Evolutionary conservation across 2,797 vertebrate genomes (phyloP).

Genomic region (Phalanger gymnotis): DNA sequence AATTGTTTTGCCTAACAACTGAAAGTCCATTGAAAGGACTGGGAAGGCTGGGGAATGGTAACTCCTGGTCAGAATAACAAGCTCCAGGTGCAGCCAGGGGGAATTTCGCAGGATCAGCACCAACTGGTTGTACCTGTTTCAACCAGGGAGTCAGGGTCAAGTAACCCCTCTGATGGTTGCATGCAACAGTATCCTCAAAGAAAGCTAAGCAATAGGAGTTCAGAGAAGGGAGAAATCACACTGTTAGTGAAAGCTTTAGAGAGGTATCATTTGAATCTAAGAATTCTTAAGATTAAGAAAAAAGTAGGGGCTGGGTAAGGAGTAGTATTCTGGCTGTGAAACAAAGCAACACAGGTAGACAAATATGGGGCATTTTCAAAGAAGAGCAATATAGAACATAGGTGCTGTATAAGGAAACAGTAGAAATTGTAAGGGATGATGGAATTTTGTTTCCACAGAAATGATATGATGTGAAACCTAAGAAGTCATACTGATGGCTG

Average conservation of each 20-base stretch:
- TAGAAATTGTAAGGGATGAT: too few relatives aligned
- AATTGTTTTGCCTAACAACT: background rate
- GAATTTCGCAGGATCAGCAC: background rate
- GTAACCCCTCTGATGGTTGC: background rate
- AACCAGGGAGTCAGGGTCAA: background rate
- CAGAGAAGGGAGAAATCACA: background rate
- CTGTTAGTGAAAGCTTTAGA: background rate
- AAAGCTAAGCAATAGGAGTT: background rate
- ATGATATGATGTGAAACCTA: too few relatives aligned
- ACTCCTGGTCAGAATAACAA: background rate
- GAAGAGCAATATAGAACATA: background rate
- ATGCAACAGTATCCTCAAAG: background rate
- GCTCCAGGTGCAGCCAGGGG: background rate
- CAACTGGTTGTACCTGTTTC: background rate
- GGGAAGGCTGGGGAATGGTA: background rate
- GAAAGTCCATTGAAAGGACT: too few relatives aligned
- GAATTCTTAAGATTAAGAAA: background rate
- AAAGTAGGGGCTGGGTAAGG: background rate
- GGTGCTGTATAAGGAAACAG: background rate
- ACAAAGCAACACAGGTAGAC: background rate
- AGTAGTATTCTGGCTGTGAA: background rate
- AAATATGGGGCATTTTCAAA: background rate
- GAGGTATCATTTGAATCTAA: background rate
- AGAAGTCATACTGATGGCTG: too few relatives aligned
- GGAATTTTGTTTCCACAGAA: too few relatives aligned